A percentile compares a stretch with the other conserved stretches of the same genome.
phyloP scores from a whole-genome alignment of 2,113 vertebrate species.

The Equus quagga region DNA sequence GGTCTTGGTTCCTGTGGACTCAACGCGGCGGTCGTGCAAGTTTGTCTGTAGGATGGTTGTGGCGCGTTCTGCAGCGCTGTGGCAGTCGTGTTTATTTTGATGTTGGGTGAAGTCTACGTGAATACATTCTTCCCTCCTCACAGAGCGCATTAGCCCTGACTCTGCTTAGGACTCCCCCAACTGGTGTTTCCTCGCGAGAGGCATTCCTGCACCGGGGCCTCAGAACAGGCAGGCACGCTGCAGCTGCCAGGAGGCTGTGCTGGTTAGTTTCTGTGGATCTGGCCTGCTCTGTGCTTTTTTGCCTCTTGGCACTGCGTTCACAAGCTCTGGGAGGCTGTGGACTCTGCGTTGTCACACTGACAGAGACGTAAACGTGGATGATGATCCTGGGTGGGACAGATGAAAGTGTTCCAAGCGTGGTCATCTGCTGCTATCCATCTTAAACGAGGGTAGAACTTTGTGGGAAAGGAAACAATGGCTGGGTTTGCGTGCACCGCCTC shows the following conservation, averaged over 20 bases:
- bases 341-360: conserved; percentile 1
- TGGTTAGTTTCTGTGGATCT: conserved; percentile 35
- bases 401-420: not conserved
- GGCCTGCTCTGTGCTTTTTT: not conserved
- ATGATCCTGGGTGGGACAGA: not conserved
- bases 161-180: not conserved
- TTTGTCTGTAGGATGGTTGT: not conserved
- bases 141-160: not conserved
- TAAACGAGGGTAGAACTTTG: not conserved
- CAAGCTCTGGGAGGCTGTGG: conserved; percentile 16
- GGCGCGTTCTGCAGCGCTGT: not conserved
- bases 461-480: conserved; percentile 64
- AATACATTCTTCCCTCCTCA: not conserved
- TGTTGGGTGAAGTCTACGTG: not conserved
- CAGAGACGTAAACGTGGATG: conserved; percentile 37
- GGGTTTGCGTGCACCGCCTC: conserved; percentile 19
- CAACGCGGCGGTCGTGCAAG: no score
- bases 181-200: not conserved
- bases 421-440: conserved; percentile 44
- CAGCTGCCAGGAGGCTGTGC: not conserved
- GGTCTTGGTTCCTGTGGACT: not conserved
- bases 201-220: not conserved
- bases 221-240: not conserved
- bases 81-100: conserved; percentile 30
- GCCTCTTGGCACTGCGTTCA: conserved; percentile 5